Conservation (phyloP, 2,888 invertebrate species). For the Dolomedes plantarius region DNA sequence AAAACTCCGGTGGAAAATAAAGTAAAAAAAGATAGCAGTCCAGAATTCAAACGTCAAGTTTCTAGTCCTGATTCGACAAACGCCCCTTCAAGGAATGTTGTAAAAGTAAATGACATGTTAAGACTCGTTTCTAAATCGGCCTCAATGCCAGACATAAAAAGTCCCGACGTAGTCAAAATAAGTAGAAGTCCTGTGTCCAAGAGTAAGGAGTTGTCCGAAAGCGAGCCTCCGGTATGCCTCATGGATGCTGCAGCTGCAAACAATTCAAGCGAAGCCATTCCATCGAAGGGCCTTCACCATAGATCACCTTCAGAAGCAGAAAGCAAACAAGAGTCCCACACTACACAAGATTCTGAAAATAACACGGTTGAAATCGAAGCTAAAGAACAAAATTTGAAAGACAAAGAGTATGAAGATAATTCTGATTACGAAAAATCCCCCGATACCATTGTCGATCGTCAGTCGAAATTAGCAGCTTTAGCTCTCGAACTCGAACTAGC, state of each 20-base stretch:
- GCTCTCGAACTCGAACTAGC: slow-evolving; percentile 62
- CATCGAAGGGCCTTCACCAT: too few relatives aligned
- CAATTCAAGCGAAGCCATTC: too few relatives aligned
- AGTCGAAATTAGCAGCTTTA: slow-evolving; percentile 63
- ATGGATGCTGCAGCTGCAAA: too few relatives aligned
- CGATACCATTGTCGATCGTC: slow-evolving; percentile 46
- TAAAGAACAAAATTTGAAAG: neutral
- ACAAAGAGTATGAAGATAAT: slow-evolving; percentile 14
- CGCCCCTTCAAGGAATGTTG: neutral
- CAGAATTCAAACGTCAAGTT: neutral
- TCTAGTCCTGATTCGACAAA: neutral
- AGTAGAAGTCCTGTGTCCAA: neutral
- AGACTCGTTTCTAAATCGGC: neutral
- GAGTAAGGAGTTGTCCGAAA: neutral
- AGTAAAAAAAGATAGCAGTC: too few relatives aligned
- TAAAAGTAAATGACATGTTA: neutral
- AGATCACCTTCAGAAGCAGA: neutral
- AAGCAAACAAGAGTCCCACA: neutral
- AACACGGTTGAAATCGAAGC: neutral
- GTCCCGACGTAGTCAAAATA: neutral
- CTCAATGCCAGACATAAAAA: neutral
- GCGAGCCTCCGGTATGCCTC: too few relatives aligned
- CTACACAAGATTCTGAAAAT: neutral
- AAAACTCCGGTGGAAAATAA: neutral
- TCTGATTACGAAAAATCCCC: slow-evolving; percentile 39